Percentiles rank a stretch among this genome's conserved stretches.
Evolutionary conservation across 2,797 vertebrate species (phyloP).

Genomic region (Alcedo atthis): DNA sequence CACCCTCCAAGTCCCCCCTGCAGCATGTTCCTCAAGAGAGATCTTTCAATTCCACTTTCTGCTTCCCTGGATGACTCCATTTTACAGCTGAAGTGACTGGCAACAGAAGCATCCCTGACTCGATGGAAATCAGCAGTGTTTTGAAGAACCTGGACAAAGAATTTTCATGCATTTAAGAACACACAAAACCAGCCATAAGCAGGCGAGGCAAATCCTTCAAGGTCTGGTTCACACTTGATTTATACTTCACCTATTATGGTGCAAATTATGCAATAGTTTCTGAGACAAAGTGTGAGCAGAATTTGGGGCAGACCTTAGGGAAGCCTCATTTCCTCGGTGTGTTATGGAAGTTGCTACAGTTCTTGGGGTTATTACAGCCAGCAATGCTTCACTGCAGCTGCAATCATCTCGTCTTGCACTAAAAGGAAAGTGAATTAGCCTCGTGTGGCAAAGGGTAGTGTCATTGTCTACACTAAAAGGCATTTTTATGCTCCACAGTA

Average conservation of each 20-base stretch:
- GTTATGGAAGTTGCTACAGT: neutral
- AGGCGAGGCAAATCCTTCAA: neutral
- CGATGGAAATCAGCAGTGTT: neutral
- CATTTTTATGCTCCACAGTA: neutral
- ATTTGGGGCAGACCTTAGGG: neutral
- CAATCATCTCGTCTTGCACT: slow-evolving; percentile 13
- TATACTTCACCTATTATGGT: neutral
- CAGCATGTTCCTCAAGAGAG: neutral
- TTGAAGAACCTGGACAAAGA: neutral
- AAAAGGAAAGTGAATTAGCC: slow-evolving; percentile 2
- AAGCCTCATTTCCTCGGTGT: neutral
- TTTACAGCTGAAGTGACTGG: neutral
- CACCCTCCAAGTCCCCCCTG: neutral
- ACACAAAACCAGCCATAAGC: neutral
- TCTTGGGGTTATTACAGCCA: neutral
- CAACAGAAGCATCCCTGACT: neutral
- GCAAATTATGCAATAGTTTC: neutral
- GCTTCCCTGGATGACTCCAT: neutral
- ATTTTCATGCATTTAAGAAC: neutral
- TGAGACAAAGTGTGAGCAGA: neutral
- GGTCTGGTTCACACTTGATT: neutral
- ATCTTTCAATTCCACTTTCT: neutral
- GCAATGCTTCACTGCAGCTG: slow-evolving; percentile 5
- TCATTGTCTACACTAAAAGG: neutral
- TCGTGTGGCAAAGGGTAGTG: neutral